A percentile compares a stretch with the other conserved stretches of the same genome.
Evolutionary conservation across 2,888 invertebrate genomes (phyloP).

Genomic region (Cancer borealis): DNA sequence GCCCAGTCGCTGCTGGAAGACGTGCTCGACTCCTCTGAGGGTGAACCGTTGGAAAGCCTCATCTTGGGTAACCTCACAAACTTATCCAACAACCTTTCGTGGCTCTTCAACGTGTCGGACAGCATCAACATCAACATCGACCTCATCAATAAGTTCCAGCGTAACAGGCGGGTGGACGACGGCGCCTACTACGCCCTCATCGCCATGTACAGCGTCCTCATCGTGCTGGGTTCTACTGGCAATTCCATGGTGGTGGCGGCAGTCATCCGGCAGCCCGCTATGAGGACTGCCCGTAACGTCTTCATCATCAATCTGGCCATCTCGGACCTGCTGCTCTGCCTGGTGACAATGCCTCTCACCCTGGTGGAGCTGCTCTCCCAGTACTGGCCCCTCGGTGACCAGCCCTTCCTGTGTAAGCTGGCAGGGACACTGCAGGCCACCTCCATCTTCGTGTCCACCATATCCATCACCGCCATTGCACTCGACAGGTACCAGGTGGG

Average conservation of each 20-base stretch:
- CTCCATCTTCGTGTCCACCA: constrained; percentile 95
- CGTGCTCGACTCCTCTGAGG: neutral
- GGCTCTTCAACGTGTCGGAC: constrained; percentile 65
- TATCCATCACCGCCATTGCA: constrained; percentile 95
- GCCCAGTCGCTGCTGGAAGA: neutral
- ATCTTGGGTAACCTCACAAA: constrained; percentile 60
- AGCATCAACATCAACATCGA: constrained; percentile 67
- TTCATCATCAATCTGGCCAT: constrained; percentile 95
- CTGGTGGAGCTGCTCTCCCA: constrained; percentile 91
- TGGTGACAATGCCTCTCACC: constrained; percentile 94
- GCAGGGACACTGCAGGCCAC: constrained; percentile 92
- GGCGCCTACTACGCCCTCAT: constrained; percentile 83
- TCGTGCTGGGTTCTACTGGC: constrained; percentile 90
- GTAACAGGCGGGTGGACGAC: constrained; percentile 70
- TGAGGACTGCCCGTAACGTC: constrained; percentile 95
- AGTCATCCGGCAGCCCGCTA: constrained; percentile 90
- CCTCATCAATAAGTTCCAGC: constrained; percentile 73
- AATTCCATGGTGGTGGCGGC: constrained; percentile 90
- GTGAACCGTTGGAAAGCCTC: constrained; percentile 27
- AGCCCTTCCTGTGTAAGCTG: constrained; percentile 88
- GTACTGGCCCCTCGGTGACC: constrained; percentile 92
- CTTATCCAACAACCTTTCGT: constrained; percentile 66
- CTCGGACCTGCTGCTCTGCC: constrained; percentile 89
- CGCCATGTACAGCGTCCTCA: constrained; percentile 87
- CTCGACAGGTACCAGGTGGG: constrained; percentile 85